Conservation (phyloP, 1,140 invertebrate genomes). For the Amphibalanus amphitrite region DNA sequence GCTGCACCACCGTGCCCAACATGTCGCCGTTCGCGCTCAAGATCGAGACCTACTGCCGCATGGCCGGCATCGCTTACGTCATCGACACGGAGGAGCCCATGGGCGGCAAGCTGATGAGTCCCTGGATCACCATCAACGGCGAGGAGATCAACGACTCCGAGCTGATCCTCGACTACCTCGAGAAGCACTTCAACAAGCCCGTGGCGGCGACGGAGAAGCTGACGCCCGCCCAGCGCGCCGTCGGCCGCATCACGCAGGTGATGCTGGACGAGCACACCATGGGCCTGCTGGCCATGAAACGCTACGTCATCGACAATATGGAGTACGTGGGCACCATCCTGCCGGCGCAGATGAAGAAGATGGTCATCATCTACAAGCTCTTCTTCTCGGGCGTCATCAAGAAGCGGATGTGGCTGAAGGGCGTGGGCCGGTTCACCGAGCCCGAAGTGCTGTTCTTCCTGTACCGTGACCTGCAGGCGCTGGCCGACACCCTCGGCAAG, state of each 20-base stretch:
- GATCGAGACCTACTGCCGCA: constrained; percentile 21
- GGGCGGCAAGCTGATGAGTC: constrained; percentile 20
- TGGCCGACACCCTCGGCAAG: constrained; percentile 9
- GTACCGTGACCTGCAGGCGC: constrained; percentile 9
- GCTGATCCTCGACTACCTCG: constrained; percentile 17
- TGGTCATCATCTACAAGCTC: background rate
- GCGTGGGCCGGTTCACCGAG: constrained; percentile 11
- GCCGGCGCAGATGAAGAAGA: background rate
- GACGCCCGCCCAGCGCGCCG: constrained; percentile 9
- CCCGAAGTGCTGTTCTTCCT: constrained; percentile 11
- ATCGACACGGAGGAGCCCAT: constrained; percentile 15
- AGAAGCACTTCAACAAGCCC: constrained; percentile 10
- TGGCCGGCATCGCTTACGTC: constrained; percentile 21
- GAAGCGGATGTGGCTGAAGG: constrained; percentile 7
- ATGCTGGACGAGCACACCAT: constrained; percentile 18
- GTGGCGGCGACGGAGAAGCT: constrained; percentile 2
- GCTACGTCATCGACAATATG: background rate
- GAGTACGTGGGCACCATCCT: background rate
- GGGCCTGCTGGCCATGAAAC: background rate
- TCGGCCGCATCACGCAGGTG: constrained; percentile 11
- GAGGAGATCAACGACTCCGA: constrained; percentile 26
- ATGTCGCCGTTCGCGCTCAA: constrained; percentile 22
- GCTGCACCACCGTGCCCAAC: constrained; percentile 16
- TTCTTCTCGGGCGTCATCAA: background rate
- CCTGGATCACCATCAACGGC: constrained; percentile 30